Evolutionary conservation across 2,113 vertebrate genomes (phyloP).

Genomic region (Vimba vimba): DNA sequence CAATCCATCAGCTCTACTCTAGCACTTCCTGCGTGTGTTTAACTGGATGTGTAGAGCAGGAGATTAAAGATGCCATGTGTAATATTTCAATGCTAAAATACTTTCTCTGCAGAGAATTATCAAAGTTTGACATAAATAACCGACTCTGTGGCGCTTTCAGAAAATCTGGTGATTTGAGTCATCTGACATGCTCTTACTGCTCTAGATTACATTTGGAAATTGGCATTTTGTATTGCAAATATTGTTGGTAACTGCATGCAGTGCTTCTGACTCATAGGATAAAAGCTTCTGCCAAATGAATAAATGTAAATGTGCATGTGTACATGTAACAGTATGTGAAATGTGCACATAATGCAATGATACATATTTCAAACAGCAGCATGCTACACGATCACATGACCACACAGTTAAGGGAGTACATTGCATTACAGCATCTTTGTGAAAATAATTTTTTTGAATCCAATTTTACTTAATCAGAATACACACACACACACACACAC

Average conservation of each 20-base stretch:
- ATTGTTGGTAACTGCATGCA: neutral
- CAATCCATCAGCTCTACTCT: slow-evolving; percentile 66
- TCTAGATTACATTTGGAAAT: neutral
- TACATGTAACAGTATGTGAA: neutral
- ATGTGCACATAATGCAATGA: neutral
- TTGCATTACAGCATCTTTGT: neutral
- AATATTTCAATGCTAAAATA: neutral
- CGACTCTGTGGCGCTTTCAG: neutral
- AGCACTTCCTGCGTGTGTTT: slow-evolving; percentile 51
- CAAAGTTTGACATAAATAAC: neutral
- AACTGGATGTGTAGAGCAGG: neutral
- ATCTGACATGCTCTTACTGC: neutral
- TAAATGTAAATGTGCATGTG: neutral
- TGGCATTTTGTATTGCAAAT: neutral
- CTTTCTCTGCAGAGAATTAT: neutral
- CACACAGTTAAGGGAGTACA: neutral
- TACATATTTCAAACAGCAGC: neutral
- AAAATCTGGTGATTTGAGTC: neutral
- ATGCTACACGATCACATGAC: neutral
- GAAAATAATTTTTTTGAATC: neutral
- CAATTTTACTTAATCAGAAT: too few relatives aligned
- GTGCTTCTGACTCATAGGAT: neutral
- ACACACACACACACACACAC: too few relatives aligned
- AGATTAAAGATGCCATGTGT: slow-evolving; percentile 12
- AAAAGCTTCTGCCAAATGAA: neutral